Base-by-base conservation (phyloP, 2,797 vertebrate species). In the Pempheris klunzingeri region DNA sequence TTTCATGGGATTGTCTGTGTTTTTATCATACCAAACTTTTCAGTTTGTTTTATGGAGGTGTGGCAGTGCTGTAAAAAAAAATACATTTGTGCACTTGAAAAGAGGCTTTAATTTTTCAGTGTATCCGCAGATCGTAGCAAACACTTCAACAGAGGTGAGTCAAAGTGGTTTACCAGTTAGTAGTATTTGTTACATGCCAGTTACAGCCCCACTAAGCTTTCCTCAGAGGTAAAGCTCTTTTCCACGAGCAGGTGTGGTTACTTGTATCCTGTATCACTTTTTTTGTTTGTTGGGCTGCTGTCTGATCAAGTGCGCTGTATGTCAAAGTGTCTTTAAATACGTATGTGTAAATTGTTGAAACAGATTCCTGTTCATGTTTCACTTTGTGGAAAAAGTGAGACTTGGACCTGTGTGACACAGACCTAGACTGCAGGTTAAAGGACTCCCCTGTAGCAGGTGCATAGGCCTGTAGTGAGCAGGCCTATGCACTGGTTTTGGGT, bases 401-500 rank as follows among this genome's bases (percentile, higher is more conserved):
- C 24, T 49, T 39, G 3, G 14, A 24, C 30, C 54, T 43, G 20
- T 24, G 20, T 41, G 14, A 22, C 12, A 14, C n/a, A 41, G 41
- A 26, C 50, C 20, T 74, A 41, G 41, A 22, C 18, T 11, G 36
- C 15, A 54, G 39, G 36, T 64, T 70, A 46, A 85, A 61, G 32
- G 41, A 32, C 60, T 57, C 64, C n/a, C 53, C 32, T 43, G 38
- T 57, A 71, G 65, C n/a, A n/a, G n/a, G n/a, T n/a, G n/a, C n/a
- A 55, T 78, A 34, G 18, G 5, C 46, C 43, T 5, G 26, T 46
- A 12, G 47, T 60, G 36, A 18, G 24, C 66, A 36, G 50, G 36
- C n/a, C n/a, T n/a, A n/a, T n/a, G n/a, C 12, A 26, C 36, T 41
- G 63, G 53, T 71, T 81, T 13, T 75, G 57, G 77, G 72, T 69